These are phyloP conservation scores for Hippoglossus stenolepis DNA, from an alignment of 2,113 vertebrate genomes.

Conservation along the genomic window DNA sequence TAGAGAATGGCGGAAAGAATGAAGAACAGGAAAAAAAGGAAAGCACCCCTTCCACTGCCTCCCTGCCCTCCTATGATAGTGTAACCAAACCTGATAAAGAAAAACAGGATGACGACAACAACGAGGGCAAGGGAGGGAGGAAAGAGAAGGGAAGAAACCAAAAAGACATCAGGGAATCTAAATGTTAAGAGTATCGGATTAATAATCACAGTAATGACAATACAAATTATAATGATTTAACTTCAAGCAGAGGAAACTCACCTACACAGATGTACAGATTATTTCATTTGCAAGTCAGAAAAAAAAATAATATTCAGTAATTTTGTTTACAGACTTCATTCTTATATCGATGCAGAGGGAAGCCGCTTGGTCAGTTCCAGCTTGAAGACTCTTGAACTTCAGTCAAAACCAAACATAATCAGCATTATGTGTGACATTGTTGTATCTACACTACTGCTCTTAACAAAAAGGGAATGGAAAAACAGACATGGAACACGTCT, in stretches of 20 bases:
- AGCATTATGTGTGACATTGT: slow-evolving; percentile 90
- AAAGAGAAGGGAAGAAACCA: slow-evolving; percentile 92
- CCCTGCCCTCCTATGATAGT: slow-evolving; percentile 98
- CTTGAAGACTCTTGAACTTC: slow-evolving; percentile 82
- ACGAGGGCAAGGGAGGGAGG: slow-evolving; percentile 89
- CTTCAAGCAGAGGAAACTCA: slow-evolving; percentile 82
- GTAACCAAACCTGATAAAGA: slow-evolving; percentile 99
- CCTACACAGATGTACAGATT: slow-evolving; percentile 86
- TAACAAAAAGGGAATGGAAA: slow-evolving; percentile 69
- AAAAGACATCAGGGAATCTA: slow-evolving; percentile 95
- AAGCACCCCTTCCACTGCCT: slow-evolving; percentile 95
- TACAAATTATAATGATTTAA: slow-evolving; percentile 78
- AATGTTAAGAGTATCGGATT: slow-evolving; percentile 86
- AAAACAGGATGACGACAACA: slow-evolving; percentile 91
- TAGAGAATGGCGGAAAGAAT: slow-evolving; percentile 92
- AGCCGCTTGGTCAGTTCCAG: slow-evolving; percentile 76
- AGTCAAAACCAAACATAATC: slow-evolving; percentile 93
- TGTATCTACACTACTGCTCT: slow-evolving; percentile 87
- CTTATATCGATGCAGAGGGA: slow-evolving; percentile 86
- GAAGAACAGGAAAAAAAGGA: slow-evolving; percentile 94
- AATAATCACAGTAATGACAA: slow-evolving; percentile 78
- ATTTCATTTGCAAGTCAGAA: slow-evolving; percentile 88
- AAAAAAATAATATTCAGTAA: slow-evolving; percentile 78
- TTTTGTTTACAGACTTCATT: slow-evolving; percentile 97
- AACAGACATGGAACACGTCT: slow-evolving; percentile 63